phyloP scores from a whole-genome alignment of 2,888 invertebrate genomes.

The Trichopria drosophilae region DNA sequence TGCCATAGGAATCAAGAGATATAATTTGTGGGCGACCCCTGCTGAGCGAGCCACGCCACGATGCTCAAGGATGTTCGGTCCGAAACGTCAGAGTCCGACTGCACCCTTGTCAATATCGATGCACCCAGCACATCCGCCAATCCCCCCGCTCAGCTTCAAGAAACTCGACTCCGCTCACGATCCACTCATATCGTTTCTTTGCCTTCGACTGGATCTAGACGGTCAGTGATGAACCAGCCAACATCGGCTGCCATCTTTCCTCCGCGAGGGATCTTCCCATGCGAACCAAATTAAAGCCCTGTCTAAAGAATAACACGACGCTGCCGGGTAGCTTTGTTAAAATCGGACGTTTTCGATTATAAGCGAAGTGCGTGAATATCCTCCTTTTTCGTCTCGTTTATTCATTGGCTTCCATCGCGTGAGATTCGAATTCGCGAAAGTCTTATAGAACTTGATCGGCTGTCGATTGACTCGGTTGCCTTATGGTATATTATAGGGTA shows the following conservation, averaged over 20 bases:
- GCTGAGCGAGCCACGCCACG: conserved; percentile 48
- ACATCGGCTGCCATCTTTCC: conserved; percentile 31
- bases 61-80: conserved; percentile 35
- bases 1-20: conserved; percentile 56
- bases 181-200: conserved; percentile 11
- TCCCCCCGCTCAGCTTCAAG: conserved; percentile 21
- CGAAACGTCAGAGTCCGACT: conserved; percentile 47
- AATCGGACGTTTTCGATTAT: conserved; percentile 55
- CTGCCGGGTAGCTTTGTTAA: conserved; percentile 50
- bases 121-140: conserved; percentile 44
- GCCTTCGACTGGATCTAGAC: conserved; percentile 29
- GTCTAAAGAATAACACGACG: conserved; percentile 56
- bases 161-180: too few relatives aligned
- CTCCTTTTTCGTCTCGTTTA: too few relatives aligned
- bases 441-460: too few relatives aligned
- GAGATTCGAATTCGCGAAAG: too few relatives aligned
- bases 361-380: conserved; percentile 35
- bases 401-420: too few relatives aligned
- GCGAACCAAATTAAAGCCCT: conserved; percentile 57
- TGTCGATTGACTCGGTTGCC: too few relatives aligned
- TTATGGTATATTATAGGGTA: too few relatives aligned
- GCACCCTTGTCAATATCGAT: conserved; percentile 59
- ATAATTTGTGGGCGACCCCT: conserved; percentile 56
- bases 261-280: conserved; percentile 46
- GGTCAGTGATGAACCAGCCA: conserved; percentile 21